Base-by-base conservation (phyloP, 2,888 invertebrate genomes). In the Mystacides longicornis region DNA sequence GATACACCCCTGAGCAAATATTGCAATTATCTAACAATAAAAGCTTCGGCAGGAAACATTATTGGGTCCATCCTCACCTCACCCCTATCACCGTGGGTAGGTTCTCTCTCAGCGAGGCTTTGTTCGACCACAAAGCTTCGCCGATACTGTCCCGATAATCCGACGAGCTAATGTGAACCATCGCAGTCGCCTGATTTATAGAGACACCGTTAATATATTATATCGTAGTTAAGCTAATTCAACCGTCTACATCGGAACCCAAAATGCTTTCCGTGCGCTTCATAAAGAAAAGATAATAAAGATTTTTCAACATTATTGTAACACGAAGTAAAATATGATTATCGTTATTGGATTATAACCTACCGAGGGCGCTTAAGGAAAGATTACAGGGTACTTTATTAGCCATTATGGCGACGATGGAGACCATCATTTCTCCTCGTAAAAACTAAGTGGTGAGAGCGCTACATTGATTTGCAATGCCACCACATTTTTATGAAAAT, bases 1-100 rank as follows among this genome's bases (percentile, higher is more conserved):
- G 7, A 9, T 31, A 14, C 11, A 7, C 31, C 11, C 31, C 7
- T 19, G 42, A 43, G 49, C 54, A 51, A 49, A 54, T 53, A 45
- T 57, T 54, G 51, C 53, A 57, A 57, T 57, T 57, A 54, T 54
- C 57, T 57, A 50, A 57, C 53, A 50, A 57, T 51, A 47, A 33
- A 49, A 48, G 16, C 49, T 49, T 22, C 33, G 20, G 18, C 14
- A 37, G 7, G 37, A 37, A 16, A 37, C 14, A n/a, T n/a, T n/a
- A n/a, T n/a, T n/a, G n/a, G n/a, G n/a, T n/a, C n/a, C n/a, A 19
- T 21, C 50, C 33, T 3, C 51, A 16, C 19, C 43, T 21, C 43
- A 18, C 42, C 51, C n/a, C 27, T 2, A 16, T 14, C 19, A 19
- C 18, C 5, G 11, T 19, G 3, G 4, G 16, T 37, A 37, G 37